phyloP scores from a whole-genome alignment of 30 jellyfish, hydroid and myxozoan species.

The Euphysa ruthae region DNA sequence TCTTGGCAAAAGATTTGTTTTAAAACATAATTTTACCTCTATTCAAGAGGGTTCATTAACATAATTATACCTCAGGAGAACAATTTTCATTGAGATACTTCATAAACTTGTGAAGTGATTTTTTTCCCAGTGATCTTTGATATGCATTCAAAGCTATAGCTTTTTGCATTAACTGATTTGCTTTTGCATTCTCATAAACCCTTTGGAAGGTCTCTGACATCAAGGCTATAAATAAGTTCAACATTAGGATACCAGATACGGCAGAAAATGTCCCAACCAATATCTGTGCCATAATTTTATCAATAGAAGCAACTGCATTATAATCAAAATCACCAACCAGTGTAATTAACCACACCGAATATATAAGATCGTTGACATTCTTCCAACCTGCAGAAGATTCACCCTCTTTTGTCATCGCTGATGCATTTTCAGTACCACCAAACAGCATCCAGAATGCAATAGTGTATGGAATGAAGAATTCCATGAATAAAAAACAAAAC shows the following conservation, averaged over 20 bases:
- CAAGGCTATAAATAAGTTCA: conserved; percentile 80
- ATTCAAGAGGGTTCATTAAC: too few species aligned
- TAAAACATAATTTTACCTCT: neutral
- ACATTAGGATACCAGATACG: conserved; percentile 60
- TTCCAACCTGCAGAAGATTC: conserved; percentile 75
- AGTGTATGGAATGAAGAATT: conserved; percentile 68
- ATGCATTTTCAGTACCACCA: conserved; percentile 74
- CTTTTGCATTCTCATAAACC: conserved; percentile 91
- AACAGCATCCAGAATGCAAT: conserved; percentile 89
- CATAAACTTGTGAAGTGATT: conserved; percentile 36
- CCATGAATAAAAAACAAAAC: conserved; percentile 54
- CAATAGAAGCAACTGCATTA: conserved; percentile 59
- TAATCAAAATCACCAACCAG: conserved; percentile 84
- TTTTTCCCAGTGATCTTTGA: conserved; percentile 34
- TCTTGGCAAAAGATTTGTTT: too few species aligned
- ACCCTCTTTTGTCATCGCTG: conserved; percentile 34
- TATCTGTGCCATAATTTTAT: conserved; percentile 69
- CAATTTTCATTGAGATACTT: conserved; percentile 47
- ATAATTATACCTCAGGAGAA: conserved; percentile 66
- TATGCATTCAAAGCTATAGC: conserved; percentile 60
- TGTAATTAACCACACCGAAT: conserved; percentile 80
- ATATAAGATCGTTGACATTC: conserved; percentile 60
- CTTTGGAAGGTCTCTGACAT: conserved; percentile 96
- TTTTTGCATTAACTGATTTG: conserved; percentile 85
- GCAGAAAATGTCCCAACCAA: conserved; percentile 74